Evolutionary conservation across 2,797 vertebrate genomes (phyloP), one percentile per base, ranked within the genome.

Genomic region (Morelia viridis): DNA sequence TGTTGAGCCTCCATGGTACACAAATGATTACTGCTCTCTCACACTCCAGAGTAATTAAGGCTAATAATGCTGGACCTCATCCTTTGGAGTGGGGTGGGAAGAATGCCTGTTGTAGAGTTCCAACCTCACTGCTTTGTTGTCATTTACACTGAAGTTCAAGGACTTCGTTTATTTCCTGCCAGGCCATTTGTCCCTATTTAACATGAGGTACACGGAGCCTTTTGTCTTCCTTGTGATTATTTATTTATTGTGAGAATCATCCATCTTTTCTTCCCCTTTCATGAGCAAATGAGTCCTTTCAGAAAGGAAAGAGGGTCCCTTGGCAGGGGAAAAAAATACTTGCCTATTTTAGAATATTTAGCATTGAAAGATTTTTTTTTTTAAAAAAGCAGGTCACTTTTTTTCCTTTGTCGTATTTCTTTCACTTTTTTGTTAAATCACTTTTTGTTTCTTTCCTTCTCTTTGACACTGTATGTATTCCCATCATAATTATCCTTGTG

Each of bases 91-190:
- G 58, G 15, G 58, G 5, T 94, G 93, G 28, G 12, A 93, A 57
- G 10, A 56, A 96, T 94, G 90, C 28, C n/a, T 95, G 41, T 89
- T 64, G 88, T 94, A 56, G 95, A 91, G 92, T 61, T 85, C 46
- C 93, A 96, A 91, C 91, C 91, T 24, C 58, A 53, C 83, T 89
- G 85, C 62, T 92, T 91, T 1, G 13, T 65, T 92, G 88, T 93
- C 90, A 84, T 92, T 96, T 95, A 96, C 94, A 41, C 95, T 92
- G 86, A 93, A 96, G 96, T 95, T 95, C 95, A 96, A 96, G 93
- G 76, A 60, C 92, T 91, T 94, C 31, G 89, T 96, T 96, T 96
- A 94, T 94, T 96, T 95, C 87, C 92, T 93, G 92, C 95, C 91
- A 93, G 93, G 94, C 92, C 93, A 94, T 95, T 87, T 90, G 76